phyloP scores from a whole-genome alignment of 2,113 vertebrate genomes.

The Sapajus apella region DNA sequence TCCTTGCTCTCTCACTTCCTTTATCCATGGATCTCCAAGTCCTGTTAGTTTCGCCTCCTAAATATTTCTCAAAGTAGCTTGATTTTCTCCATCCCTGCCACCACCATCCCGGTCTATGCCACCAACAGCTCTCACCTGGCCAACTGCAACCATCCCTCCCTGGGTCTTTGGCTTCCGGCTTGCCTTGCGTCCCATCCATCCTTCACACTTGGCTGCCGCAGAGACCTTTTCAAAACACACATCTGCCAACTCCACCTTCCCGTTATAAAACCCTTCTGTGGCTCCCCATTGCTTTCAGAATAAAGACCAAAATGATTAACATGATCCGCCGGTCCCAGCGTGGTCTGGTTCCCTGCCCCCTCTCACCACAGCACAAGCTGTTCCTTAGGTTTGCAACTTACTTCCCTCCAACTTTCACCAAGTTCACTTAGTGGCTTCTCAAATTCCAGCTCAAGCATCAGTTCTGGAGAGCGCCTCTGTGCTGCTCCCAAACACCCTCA shows the following conservation, averaged over 20 bases:
- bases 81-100: not conserved
- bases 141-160: fast-evolving
- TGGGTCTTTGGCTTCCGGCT: not conserved
- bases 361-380: not conserved
- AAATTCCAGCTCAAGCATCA: not conserved
- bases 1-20: not conserved
- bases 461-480: not conserved
- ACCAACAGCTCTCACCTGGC: not conserved
- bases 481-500: not conserved
- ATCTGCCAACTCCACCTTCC: not conserved
- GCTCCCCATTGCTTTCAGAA: not conserved
- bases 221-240: not conserved
- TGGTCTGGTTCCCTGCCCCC: conserved; percentile 30
- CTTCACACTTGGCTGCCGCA: not conserved
- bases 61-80: not conserved
- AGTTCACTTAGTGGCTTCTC: not conserved
- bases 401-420: not conserved
- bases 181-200: not conserved
- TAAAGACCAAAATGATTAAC: not conserved
- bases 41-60: not conserved
- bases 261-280: not conserved
- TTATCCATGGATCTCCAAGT: no score
- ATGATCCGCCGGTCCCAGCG: not conserved
- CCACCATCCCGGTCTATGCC: not conserved
- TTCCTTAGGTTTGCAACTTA: not conserved